A percentile compares a stretch with the other conserved stretches of the same genome.
phyloP scores from a whole-genome alignment of 1,140 invertebrate genomes.

The Apis mellifera region Amel_HAv3.1 CM009938.2:7194001-7194500 shows the following conservation, averaged over 20 bases:
- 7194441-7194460: constrained; percentile 86
- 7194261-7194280: constrained; percentile 83
- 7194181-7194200: constrained; percentile 90
- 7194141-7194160: constrained; percentile 48
- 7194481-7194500: constrained; percentile 78
- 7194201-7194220: constrained; percentile 86
- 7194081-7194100: constrained; percentile 33
- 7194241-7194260: constrained; percentile 82
- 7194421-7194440: constrained; percentile 91
- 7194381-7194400: constrained; percentile 93
- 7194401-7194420: constrained; percentile 94
- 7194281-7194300: constrained; percentile 77
- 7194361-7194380: constrained; percentile 93
- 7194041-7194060: constrained; percentile 87
- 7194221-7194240: constrained; percentile 83
- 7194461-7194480: constrained; percentile 81
- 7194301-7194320: neutral
- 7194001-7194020: constrained; percentile 76
- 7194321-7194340: neutral
- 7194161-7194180: constrained; percentile 88
- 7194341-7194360: constrained; percentile 13
- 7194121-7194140: constrained; percentile 15
- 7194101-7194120: neutral
- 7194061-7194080: constrained; percentile 81
- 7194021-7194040: constrained; percentile 84